Conservation (phyloP, 30 jellyfish, hydroid and myxozoan genomes). For the Hydractinia symbiolongicarpus region DNA sequence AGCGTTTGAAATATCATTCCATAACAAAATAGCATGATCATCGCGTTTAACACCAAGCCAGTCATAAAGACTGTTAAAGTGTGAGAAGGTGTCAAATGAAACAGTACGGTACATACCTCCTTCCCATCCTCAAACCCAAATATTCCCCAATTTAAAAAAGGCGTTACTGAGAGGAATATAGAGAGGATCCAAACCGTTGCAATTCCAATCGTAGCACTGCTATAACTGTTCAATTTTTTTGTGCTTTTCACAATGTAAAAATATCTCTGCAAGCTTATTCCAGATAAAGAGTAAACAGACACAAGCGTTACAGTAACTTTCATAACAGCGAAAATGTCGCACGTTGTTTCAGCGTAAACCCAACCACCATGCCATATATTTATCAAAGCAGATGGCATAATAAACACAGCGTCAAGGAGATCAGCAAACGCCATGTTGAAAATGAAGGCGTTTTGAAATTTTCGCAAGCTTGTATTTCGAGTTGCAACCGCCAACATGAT, state of each 20-base stretch:
- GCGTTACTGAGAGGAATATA: slow-evolving; percentile 45
- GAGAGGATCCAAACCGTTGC: slow-evolving; percentile 46
- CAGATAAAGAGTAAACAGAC: slow-evolving; percentile 78
- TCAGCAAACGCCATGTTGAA: slow-evolving; percentile 82
- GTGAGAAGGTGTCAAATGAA: slow-evolving; percentile 45
- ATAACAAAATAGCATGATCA: slow-evolving; percentile 61
- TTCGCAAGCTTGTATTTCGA: slow-evolving; percentile 39
- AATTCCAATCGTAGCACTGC: slow-evolving; percentile 25
- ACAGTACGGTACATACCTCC: slow-evolving; percentile 60
- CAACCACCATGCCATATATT: slow-evolving; percentile 36
- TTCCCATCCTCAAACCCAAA: slow-evolving; percentile 77
- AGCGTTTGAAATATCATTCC: slow-evolving; percentile 35
- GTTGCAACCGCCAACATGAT: slow-evolving; percentile 47
- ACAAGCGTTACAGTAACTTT: slow-evolving; percentile 53
- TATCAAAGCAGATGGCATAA: slow-evolving; percentile 57
- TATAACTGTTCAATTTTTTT: slow-evolving; percentile 25
- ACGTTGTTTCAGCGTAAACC: slow-evolving; percentile 37
- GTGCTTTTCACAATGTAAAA: slow-evolving; percentile 49
- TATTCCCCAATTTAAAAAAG: slow-evolving; percentile 74
- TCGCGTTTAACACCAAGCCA: slow-evolving; percentile 45
- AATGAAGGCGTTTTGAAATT: slow-evolving; percentile 56
- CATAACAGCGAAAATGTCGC: slow-evolving; percentile 39
- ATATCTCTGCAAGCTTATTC: slow-evolving; percentile 73
- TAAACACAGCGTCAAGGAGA: slow-evolving; percentile 40
- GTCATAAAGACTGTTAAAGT: slow-evolving; percentile 47